phyloP scores from a whole-genome alignment of 2,888 invertebrate genomes.

The Odontothrips loti region DNA sequence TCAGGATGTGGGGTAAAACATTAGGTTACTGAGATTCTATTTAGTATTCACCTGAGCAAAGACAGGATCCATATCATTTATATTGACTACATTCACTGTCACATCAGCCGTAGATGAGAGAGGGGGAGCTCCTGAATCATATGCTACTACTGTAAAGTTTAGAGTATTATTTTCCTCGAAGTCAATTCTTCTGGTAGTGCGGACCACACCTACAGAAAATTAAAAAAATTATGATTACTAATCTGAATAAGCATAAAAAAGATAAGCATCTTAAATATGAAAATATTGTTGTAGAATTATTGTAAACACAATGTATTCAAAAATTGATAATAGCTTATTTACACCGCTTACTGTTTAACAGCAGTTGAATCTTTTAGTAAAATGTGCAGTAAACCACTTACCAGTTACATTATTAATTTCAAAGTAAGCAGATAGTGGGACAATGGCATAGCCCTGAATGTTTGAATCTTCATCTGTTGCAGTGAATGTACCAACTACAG shows the following conservation, averaged over 20 bases:
- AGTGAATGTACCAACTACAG: slow-evolving; percentile 68
- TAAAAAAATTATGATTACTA: slow-evolving; percentile 27
- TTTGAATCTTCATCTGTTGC: slow-evolving; percentile 80
- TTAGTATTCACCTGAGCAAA: slow-evolving; percentile 56
- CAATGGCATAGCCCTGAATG: slow-evolving; percentile 68
- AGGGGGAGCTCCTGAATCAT: slow-evolving; percentile 82
- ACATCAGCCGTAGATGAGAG: slow-evolving; percentile 73
- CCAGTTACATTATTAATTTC: slow-evolving; percentile 76
- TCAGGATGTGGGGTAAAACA: too few species aligned
- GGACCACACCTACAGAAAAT: slow-evolving; percentile 61
- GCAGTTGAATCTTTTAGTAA: background rate
- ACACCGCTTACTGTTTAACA: too few species aligned
- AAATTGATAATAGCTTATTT: too few species aligned
- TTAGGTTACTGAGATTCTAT: background rate
- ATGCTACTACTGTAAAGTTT: slow-evolving; percentile 75
- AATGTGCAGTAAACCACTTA: slow-evolving; percentile 41
- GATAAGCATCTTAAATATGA: background rate
- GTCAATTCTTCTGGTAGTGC: slow-evolving; percentile 72
- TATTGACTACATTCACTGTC: slow-evolving; percentile 70
- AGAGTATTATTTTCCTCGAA: slow-evolving; percentile 72
- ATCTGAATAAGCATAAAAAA: background rate
- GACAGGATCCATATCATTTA: slow-evolving; percentile 82
- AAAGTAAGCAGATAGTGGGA: slow-evolving; percentile 68
- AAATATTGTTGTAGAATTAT: background rate
- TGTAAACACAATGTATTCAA: background rate